Conservation (phyloP, 2,113 vertebrate species). For the Corythoichthys haematopterus region DNA sequence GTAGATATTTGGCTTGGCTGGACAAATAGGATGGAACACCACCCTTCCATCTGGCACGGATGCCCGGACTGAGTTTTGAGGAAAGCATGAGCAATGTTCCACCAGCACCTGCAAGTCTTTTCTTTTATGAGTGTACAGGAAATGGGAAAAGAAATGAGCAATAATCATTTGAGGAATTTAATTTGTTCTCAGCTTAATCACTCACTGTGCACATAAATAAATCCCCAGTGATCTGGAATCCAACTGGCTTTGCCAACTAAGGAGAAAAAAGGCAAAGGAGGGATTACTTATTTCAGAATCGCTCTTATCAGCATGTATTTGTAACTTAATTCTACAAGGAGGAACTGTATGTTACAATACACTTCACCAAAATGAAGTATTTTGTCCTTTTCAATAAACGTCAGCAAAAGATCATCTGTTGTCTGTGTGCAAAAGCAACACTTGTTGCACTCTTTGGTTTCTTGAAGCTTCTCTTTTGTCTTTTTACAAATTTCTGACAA, state of each 20-base stretch:
- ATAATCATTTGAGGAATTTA: conserved; percentile 64
- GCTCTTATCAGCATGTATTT: background rate
- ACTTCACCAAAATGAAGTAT: background rate
- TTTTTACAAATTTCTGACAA: conserved; percentile 29
- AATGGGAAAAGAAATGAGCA: conserved; percentile 31
- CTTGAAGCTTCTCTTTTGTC: conserved; percentile 15
- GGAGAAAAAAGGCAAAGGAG: background rate
- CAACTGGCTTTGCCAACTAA: background rate
- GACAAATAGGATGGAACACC: conserved; percentile 33
- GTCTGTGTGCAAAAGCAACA: background rate
- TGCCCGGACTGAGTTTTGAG: conserved; percentile 56
- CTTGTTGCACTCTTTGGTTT: background rate
- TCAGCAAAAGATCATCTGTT: background rate
- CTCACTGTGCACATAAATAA: conserved; percentile 16
- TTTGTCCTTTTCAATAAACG: background rate
- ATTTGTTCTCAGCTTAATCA: conserved; percentile 53
- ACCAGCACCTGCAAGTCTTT: conserved; percentile 53
- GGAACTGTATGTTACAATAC: background rate
- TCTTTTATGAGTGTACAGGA: conserved; percentile 41
- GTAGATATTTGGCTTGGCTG: conserved; percentile 62
- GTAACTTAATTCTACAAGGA: background rate
- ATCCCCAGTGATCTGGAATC: background rate
- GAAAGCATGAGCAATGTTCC: conserved; percentile 51
- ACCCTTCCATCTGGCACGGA: conserved; percentile 54
- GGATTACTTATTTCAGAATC: background rate